These are phyloP conservation scores for Hystrix cristata DNA, from an alignment of 2,113 vertebrate species.

Conservation along the genomic window DNA sequence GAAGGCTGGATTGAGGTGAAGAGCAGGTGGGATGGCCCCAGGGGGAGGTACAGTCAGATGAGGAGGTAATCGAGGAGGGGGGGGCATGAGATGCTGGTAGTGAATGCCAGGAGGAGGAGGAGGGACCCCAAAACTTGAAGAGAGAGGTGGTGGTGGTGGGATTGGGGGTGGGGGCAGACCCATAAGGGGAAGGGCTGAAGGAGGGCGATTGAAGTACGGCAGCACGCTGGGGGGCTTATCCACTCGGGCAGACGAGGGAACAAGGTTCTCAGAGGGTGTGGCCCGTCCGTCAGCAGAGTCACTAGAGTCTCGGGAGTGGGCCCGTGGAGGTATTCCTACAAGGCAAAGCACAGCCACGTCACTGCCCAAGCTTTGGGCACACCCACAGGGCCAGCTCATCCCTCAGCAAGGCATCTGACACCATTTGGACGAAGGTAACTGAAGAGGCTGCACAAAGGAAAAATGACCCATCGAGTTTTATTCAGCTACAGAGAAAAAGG, in stretches of 20 bases:
- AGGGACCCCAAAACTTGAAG: conserved; percentile 86
- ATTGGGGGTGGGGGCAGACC: conserved; percentile 85
- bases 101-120: conserved; percentile 88
- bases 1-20: conserved; percentile 95
- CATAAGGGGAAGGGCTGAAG: conserved; percentile 88
- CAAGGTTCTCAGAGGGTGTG: conserved; percentile 87
- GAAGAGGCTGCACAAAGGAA: neutral
- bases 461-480: neutral
- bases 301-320: conserved; percentile 88
- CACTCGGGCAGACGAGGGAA: conserved; percentile 86
- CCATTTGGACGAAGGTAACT: neutral
- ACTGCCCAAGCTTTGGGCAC: conserved; percentile 7
- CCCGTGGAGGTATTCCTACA: conserved; percentile 92
- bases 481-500: neutral
- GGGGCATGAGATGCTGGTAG: conserved; percentile 89
- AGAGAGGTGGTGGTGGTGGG: conserved; percentile 84
- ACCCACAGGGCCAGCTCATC: neutral
- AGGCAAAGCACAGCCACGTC: conserved; percentile 53
- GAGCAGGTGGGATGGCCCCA: conserved; percentile 89
- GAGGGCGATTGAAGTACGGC: conserved; percentile 88
- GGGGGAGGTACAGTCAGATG: conserved; percentile 88
- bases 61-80: conserved; percentile 90
- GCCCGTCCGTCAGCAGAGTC: conserved; percentile 88
- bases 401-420: neutral
- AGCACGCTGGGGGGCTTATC: conserved; percentile 89